A percentile compares a stretch with the other conserved stretches of the same genome.
These are phyloP conservation scores for Aphaenogaster ashmeadi DNA, from an alignment of 1,140 invertebrate genomes.

Conservation along the genomic window DNA sequence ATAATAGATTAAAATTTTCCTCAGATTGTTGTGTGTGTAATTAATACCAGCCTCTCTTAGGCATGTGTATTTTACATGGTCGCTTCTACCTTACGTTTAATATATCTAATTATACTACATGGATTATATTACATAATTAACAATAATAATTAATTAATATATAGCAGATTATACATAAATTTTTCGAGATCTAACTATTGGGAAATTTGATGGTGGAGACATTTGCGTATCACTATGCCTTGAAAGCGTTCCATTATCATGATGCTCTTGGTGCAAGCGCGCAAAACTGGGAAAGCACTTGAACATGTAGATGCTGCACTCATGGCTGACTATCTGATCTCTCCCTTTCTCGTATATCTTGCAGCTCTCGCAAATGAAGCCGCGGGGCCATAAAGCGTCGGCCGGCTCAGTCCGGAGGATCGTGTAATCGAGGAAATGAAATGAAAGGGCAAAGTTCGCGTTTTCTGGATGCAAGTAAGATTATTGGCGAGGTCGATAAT, in stretches of 20 bases:
- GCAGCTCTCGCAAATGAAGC: slow-evolving; percentile 38
- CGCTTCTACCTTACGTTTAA: neutral
- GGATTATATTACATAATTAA: neutral
- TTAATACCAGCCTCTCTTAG: neutral
- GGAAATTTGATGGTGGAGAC: neutral
- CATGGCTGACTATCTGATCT: neutral
- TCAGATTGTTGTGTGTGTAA: neutral
- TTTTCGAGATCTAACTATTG: neutral
- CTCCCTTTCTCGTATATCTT: neutral
- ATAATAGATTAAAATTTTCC: slow-evolving; percentile 13
- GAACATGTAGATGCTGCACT: slow-evolving; percentile 35
- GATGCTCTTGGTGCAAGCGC: neutral
- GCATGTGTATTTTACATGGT: neutral
- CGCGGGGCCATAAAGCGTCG: slow-evolving; percentile 41
- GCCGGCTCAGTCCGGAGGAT: slow-evolving; percentile 14
- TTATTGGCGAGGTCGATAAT: slow-evolving; percentile 26
- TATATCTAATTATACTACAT: neutral
- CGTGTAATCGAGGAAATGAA: slow-evolving; percentile 26
- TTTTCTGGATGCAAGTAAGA: neutral
- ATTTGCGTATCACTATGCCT: slow-evolving; percentile 17
- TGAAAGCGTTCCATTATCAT: slow-evolving; percentile 36
- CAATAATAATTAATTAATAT: neutral
- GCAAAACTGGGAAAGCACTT: slow-evolving; percentile 44
- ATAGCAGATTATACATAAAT: neutral
- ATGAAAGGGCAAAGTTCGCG: slow-evolving; percentile 67